These are phyloP conservation scores for Alligator sinensis DNA, from an alignment of 2,113 vertebrate species.

Conservation along the genomic window DNA sequence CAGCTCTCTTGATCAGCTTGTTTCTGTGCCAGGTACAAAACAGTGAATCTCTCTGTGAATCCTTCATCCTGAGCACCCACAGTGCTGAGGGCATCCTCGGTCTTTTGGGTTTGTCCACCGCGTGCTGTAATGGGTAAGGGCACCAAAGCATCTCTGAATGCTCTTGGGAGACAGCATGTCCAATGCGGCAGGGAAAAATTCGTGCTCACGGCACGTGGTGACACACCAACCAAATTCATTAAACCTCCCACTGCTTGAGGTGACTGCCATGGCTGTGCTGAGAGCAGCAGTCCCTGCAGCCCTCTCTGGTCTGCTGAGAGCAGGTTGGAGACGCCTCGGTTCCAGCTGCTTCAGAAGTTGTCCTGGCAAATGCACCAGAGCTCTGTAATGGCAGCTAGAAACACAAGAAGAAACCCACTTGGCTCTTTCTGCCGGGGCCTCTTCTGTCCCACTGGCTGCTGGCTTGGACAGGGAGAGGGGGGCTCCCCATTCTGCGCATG, in stretches of 20 bases:
- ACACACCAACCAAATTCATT: background rate
- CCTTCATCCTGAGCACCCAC: background rate
- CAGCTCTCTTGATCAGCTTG: too few species aligned
- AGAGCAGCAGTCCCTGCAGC: too few species aligned
- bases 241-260: background rate
- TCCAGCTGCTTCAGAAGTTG: background rate
- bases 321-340: background rate
- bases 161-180: fast-evolving
- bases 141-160: background rate
- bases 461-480: background rate
- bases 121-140: background rate
- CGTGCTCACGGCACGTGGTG: background rate
- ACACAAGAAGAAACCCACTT: background rate
- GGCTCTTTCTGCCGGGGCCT: too few species aligned
- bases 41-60: background rate
- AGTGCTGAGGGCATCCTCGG: background rate
- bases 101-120: fast-evolving
- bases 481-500: background rate
- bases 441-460: background rate
- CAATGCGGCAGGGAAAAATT: background rate
- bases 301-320: fast-evolving
- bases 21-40: too few species aligned
- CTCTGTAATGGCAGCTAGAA: background rate
- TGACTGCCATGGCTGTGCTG: fast-evolving
- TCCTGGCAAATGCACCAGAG: background rate